Percentiles rank a stretch among this genome's conserved stretches.
phyloP scores from a whole-genome alignment of 1,140 invertebrate species.

The Eurosta solidaginis region DNA sequence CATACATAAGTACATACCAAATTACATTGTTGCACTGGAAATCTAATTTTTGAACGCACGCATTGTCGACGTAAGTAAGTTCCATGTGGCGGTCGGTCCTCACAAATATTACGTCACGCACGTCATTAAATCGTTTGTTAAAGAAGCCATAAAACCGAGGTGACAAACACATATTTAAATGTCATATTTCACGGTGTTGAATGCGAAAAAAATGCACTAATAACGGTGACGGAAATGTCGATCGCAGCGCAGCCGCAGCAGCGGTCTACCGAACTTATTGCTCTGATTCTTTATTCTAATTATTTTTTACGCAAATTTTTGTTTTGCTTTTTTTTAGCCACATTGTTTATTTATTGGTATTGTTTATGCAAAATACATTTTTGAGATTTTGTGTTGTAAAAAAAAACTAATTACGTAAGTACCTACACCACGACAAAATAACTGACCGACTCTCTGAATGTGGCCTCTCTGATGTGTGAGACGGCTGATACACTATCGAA shows the following conservation, averaged over 20 bases:
- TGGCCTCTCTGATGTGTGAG: too few species aligned
- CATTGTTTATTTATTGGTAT: too few species aligned
- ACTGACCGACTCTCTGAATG: too few species aligned
- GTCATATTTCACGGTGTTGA: constrained; percentile 3
- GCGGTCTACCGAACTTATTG: not conserved
- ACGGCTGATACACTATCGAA: too few species aligned
- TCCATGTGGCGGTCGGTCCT: not conserved
- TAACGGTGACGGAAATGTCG: not conserved
- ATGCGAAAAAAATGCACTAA: not conserved
- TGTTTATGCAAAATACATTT: too few species aligned
- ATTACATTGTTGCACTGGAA: constrained; percentile 18
- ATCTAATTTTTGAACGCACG: not conserved
- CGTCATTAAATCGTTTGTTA: not conserved
- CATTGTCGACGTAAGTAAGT: not conserved
- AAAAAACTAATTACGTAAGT: too few species aligned
- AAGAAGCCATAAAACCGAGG: not conserved
- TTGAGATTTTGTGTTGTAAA: not conserved
- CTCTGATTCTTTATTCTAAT: constrained; percentile 15
- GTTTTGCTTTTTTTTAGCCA: not conserved
- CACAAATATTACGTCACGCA: not conserved
- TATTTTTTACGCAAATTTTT: constrained; percentile 15
- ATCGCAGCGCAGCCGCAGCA: not conserved
- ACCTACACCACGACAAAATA: too few species aligned
- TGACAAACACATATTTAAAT: not conserved
- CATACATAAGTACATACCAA: not conserved